A percentile compares a stretch with the other conserved stretches of the same genome.
phyloP scores from a whole-genome alignment of 30 jellyfish, hydroid and myxozoan genomes.

The Aurelia aurita region DNA sequence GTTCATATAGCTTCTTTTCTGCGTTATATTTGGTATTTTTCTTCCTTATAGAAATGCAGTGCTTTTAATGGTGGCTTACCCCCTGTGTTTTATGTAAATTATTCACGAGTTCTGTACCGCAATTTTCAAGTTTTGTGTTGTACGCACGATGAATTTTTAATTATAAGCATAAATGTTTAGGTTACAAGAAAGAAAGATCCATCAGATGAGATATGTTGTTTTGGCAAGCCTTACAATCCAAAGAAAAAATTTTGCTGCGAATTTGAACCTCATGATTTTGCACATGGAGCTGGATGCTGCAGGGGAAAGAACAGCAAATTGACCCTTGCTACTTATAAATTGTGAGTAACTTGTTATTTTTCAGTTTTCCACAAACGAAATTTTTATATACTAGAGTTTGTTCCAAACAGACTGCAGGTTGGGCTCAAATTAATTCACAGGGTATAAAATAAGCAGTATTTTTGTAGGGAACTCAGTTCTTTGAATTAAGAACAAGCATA shows the following conservation, averaged over 20 bases:
- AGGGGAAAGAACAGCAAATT: background rate
- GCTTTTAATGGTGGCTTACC: background rate
- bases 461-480: too few relatives aligned
- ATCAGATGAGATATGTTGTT: conserved; percentile 54
- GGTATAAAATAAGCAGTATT: too few relatives aligned
- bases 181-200: conserved; percentile 14
- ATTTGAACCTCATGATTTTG: background rate
- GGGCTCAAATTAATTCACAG: too few relatives aligned
- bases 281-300: conserved; percentile 63
- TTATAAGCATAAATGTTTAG: background rate
- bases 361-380: too few relatives aligned
- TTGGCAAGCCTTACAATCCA: conserved; percentile 63
- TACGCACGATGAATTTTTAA: background rate
- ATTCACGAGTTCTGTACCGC: background rate
- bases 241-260: conserved; percentile 61
- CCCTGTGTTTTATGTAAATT: too few relatives aligned
- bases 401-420: too few relatives aligned
- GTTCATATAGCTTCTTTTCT: too few relatives aligned
- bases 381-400: too few relatives aligned
- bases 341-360: background rate
- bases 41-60: background rate
- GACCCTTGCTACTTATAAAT: background rate
- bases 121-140: background rate
- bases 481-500: too few relatives aligned
- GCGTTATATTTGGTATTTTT: background rate